A percentile compares a stretch with the other conserved stretches of the same genome.
Conservation (phyloP, 1,140 invertebrate species). For the Zaprionus camerounensis region DNA sequence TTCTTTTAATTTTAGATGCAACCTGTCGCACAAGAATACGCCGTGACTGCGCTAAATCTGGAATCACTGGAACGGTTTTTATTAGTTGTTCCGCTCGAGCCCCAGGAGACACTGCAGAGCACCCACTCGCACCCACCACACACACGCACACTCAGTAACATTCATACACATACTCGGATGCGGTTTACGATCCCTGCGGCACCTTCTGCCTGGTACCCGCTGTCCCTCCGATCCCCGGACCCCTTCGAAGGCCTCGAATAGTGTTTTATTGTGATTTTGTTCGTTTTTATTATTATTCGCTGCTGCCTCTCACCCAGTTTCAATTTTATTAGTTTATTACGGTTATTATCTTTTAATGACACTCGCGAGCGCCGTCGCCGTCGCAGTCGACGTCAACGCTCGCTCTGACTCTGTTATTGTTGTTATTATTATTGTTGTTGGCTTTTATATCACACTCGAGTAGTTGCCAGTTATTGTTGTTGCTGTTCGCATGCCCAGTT, state of each 20-base stretch:
- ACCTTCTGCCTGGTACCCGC: constrained; percentile 1
- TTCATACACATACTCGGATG: background rate
- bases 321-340: constrained; percentile 84
- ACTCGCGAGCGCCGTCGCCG: constrained; percentile 47
- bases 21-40: constrained; percentile 51
- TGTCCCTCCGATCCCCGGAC: background rate
- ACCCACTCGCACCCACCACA: constrained; percentile 23
- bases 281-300: constrained; percentile 59
- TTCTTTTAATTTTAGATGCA: constrained; percentile 60
- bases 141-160: constrained; percentile 24
- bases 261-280: constrained; percentile 76
- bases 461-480: constrained; percentile 36
- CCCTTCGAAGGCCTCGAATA: constrained; percentile 45
- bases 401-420: background rate
- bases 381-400: constrained; percentile 28
- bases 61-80: constrained; percentile 26
- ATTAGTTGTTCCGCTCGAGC: constrained; percentile 51
- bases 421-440: constrained; percentile 24
- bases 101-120: constrained; percentile 25
- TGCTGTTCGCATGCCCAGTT: constrained; percentile 40
- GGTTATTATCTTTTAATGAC: constrained; percentile 84
- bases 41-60: constrained; percentile 8
- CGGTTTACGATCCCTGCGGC: constrained; percentile 36
- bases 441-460: constrained; percentile 33
- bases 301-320: constrained; percentile 65